phyloP scores from a whole-genome alignment of 2,888 invertebrate species.

The Eristalis arbustorum region DNA sequence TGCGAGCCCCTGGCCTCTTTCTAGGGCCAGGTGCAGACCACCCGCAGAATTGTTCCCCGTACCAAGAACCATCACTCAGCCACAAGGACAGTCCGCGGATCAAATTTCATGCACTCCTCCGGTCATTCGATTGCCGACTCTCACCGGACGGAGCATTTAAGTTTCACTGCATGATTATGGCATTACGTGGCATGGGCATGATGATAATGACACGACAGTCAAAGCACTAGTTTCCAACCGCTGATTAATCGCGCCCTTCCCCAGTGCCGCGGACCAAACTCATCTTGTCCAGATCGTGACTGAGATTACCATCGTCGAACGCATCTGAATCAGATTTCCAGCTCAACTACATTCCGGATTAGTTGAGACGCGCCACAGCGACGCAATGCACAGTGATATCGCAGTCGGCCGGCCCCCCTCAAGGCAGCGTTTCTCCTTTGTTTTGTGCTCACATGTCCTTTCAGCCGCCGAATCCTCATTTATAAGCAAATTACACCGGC shows the following conservation, averaged over 20 bases:
- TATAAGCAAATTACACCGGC: conserved; percentile 45
- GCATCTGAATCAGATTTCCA: neutral
- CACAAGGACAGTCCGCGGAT: no score
- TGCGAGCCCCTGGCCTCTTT: no score
- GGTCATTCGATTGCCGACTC: no score
- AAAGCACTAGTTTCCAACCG: neutral
- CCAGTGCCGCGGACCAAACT: neutral
- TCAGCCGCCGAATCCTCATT: conserved; percentile 41
- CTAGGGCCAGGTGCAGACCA: no score
- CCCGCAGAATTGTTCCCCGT: no score
- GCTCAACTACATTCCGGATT: conserved; percentile 12
- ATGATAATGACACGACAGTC: neutral
- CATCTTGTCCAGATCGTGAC: neutral
- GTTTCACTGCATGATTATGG: neutral
- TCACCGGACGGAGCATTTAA: neutral
- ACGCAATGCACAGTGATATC: neutral
- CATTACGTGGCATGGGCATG: neutral
- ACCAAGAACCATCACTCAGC: no score
- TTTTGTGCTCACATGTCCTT: conserved; percentile 48
- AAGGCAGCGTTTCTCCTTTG: conserved; percentile 21
- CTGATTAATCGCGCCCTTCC: conserved; percentile 9
- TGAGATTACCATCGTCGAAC: neutral
- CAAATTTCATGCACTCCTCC: no score
- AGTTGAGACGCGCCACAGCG: neutral
- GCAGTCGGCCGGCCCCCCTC: neutral